Base-by-base conservation (phyloP, 2,113 vertebrate genomes). In the Athene noctua region DNA sequence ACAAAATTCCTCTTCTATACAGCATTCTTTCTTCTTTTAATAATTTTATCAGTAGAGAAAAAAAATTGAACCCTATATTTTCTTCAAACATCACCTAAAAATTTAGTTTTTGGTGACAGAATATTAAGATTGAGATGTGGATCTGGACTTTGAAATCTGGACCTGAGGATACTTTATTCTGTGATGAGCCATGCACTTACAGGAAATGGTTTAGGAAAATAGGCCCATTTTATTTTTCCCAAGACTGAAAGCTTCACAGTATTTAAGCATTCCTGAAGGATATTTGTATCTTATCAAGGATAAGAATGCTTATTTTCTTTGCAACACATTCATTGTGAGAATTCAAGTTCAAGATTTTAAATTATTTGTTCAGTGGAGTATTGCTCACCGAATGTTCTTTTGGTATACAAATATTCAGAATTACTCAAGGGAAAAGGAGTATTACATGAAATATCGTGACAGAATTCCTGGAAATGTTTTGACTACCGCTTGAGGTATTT, bases 401-500 rank as follows among this genome's bases (percentile, higher is more conserved):
- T 59, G 34, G 11, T 86, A 18, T 54, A 90, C 61, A 94, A 81
- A 79, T 89, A 89, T 46, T 83, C 51, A 32, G 58, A 84, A 68
- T 81, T 30, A 63, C 77, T 85, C 44, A 71, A 67, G 77, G 62
- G 91, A 62, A 81, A 74, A 80, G 29, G 18, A 86, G 9, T 30
- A 85, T 92, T 68, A 34, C 65, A 34, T 89, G 34, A 87, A 91
- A 79, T 72, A 80, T 30, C 5, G 0, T 47, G 42, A 93, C 88
- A 70, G 71, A 92, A 92, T 95, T 93, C 42, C 61, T 95, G 93
- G 80, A 90, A 86, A 54, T 88, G 52, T 90, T 96, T 85, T 93
- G 83, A 80, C 59, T 92, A n/a, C 57, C 79, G 36, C 82, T 82
- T 77, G 40, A 88, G 30, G 22, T 87, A 91, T 91, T 95, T 96